These are phyloP conservation scores for Heliopora coerulea DNA, from an alignment of 92 coral and sea anemone genomes.

Conservation along the genomic window DNA sequence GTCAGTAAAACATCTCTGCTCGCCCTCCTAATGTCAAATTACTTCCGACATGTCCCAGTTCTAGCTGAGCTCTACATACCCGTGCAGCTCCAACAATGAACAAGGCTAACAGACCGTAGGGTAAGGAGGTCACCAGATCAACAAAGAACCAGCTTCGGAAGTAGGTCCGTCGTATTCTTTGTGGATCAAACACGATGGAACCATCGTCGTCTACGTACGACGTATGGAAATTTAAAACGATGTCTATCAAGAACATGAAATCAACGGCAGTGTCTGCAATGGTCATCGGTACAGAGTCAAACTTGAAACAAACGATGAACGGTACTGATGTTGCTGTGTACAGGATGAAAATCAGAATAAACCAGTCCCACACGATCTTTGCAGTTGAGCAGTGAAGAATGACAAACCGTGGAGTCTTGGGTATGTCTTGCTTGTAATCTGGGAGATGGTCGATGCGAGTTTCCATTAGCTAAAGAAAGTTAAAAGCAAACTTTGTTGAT, in stretches of 20 bases:
- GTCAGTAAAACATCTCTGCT: too few relatives aligned
- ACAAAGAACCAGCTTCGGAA: slow-evolving; percentile 84
- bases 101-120: slow-evolving; percentile 76
- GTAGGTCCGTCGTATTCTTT: slow-evolving; percentile 73
- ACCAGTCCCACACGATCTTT: slow-evolving; percentile 95
- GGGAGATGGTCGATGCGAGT: slow-evolving; percentile 78
- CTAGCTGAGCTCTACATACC: slow-evolving; percentile 54
- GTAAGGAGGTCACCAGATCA: slow-evolving; percentile 90
- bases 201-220: slow-evolving; percentile 91
- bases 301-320: slow-evolving; percentile 83
- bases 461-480: slow-evolving; percentile 75
- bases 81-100: slow-evolving; percentile 47
- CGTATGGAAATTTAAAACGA: slow-evolving; percentile 87
- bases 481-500: too few relatives aligned
- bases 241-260: slow-evolving; percentile 85
- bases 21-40: too few relatives aligned
- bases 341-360: slow-evolving; percentile 76
- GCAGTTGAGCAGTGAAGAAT: slow-evolving; percentile 84
- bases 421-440: slow-evolving; percentile 90
- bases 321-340: slow-evolving; percentile 96
- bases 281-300: slow-evolving; percentile 47
- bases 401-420: slow-evolving; percentile 78
- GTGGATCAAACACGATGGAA: slow-evolving; percentile 68
- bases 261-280: slow-evolving; percentile 81
- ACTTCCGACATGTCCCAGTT: too few relatives aligned